Conservation (phyloP, 1,140 invertebrate genomes). For the Atta cephalotes region DNA sequence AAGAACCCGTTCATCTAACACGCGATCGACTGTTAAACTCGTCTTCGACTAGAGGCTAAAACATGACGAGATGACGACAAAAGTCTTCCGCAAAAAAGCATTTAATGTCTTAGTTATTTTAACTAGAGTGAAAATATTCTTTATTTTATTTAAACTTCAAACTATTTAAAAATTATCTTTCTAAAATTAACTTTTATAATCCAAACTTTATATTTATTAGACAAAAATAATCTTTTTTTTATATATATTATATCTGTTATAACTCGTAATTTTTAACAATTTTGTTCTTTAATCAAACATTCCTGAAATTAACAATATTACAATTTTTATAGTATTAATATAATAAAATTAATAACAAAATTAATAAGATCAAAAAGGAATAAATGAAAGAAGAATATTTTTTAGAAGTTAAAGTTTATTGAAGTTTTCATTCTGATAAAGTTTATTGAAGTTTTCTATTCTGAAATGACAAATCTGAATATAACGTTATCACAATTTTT, state of each 20-base stretch:
- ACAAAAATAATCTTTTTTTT: not conserved
- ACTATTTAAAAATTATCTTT: not conserved
- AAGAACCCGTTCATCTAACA: constrained; percentile 59
- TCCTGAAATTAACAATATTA: constrained; percentile 2
- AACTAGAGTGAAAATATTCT: not conserved
- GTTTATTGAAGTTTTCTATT: not conserved
- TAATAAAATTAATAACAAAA: not conserved
- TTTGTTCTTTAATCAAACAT: not conserved
- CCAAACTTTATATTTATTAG: not conserved
- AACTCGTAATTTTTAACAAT: not conserved
- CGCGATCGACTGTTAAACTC: constrained; percentile 35
- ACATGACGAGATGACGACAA: not conserved
- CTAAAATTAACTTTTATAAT: not conserved
- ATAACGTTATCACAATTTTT: not conserved
- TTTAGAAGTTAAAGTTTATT: not conserved
- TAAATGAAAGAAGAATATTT: not conserved
- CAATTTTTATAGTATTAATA: constrained; percentile 3
- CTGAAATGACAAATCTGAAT: not conserved
- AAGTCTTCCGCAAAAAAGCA: not conserved
- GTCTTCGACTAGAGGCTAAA: constrained; percentile 15
- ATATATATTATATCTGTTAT: not conserved
- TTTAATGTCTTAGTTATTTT: not conserved
- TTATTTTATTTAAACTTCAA: not conserved
- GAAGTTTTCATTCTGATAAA: not conserved
- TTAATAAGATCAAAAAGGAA: not conserved